Evolutionary conservation across 92 coral and sea anemone genomes (phyloP), one percentile per base, ranked within the genome.

Genomic region (Nematostella vectensis): DNA sequence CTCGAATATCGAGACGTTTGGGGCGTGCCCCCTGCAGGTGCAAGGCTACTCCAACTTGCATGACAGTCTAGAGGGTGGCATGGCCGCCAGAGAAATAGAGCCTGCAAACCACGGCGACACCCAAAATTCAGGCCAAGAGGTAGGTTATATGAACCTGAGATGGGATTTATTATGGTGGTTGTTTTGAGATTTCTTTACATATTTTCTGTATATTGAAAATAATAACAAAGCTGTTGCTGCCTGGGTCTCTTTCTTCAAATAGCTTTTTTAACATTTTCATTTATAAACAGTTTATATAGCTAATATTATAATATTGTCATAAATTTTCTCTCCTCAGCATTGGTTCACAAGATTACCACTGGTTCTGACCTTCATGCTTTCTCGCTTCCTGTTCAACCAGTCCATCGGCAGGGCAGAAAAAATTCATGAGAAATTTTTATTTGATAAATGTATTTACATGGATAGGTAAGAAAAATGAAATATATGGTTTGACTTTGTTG

Each of bases 331-430:
- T 33, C 15, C 15, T 33, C 62, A 87, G 96, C 91, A 74, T 57
- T 87, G 96, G 96, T 87, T 87, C 54, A 87, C 96, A 0, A 56
- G 81, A 24, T 82, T 87, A 22, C 96, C 96, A n/a, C 87, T 77
- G 3, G 96, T 87, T 11, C 77, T 87, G 47, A 78, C 74, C 44
- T 87, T 87, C 38, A 83, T 82, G 89, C 65, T 87, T 29, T 87
- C 96, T 11, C 59, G 96, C 48, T 87, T 83, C 61, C 68, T 78
- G 67, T 87, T 87, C 50, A 87, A 87, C 36, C 93, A 83, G 42
- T 65, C 78, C 1, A 68, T 77, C 25, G 83, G 86, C 47, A 62
- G 82, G 45, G 86, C 96, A 44, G 96, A 87, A 61, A 87, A 87
- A 50, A 87, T 87, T 40, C 96, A 87, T 59, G 82, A 87, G 55